Conservation (phyloP, 2,113 vertebrate species). For the Burhinus bistriatus region DNA sequence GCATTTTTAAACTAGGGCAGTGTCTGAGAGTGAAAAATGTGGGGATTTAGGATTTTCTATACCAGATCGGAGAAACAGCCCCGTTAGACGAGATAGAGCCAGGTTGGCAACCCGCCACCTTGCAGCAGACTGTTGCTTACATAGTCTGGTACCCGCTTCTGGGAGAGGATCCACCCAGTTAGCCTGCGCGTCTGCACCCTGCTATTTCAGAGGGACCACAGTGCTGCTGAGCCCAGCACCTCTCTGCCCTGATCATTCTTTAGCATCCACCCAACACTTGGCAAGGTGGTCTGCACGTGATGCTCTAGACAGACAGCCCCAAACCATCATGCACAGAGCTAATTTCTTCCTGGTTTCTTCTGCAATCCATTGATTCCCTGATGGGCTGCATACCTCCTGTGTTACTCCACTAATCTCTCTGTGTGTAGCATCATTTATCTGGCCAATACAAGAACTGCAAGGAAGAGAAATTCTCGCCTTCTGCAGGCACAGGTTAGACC, state of each 20-base stretch:
- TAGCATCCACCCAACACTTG: not conserved
- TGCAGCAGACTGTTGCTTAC: conserved; percentile 33
- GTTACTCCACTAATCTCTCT: not conserved
- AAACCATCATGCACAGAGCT: not conserved
- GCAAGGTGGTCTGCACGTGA: not conserved
- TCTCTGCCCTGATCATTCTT: not conserved
- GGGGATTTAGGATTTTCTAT: conserved; percentile 41
- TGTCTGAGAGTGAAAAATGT: not conserved
- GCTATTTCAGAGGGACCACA: not conserved
- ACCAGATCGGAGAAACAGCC: conserved; percentile 9
- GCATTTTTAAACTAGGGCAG: conserved; percentile 41
- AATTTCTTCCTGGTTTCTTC: not conserved
- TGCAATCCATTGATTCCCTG: not conserved
- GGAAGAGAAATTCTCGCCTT: not conserved
- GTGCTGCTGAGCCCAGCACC: not conserved
- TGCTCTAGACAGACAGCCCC: not conserved
- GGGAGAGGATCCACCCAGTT: not conserved
- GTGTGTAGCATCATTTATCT: not conserved
- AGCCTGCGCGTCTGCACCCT: not conserved
- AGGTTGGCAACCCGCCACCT: not conserved
- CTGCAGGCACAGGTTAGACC: not conserved
- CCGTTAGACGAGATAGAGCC: not conserved
- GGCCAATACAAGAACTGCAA: not conserved
- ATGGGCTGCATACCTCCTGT: not conserved
- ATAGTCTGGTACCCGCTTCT: not conserved